Evolutionary conservation across 2,797 vertebrate genomes (phyloP), one percentile per base, ranked within the genome.

Genomic region (Clarias fuscus): DNA sequence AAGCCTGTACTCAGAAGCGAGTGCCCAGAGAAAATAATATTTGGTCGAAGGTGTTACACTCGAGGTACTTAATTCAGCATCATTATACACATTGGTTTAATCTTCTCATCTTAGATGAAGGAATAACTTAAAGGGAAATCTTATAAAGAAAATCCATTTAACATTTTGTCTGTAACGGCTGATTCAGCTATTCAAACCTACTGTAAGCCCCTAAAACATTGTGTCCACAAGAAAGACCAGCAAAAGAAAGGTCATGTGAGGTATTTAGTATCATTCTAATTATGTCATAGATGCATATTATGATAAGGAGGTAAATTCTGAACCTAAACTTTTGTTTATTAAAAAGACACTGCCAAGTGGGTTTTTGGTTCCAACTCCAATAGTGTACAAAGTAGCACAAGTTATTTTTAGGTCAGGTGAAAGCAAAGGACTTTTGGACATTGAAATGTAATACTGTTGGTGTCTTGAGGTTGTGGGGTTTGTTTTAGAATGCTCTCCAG

Each of bases 371-470:
- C 37, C 78, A 65, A 65, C 61, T 43, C 37, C 48, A 81, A 81
- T 43, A 80, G 10, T 64, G 59, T 37, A 24, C 77, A 64, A 80
- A 80, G 59, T 64, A 62, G 59, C 15, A 1, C 37, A n/a, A 48
- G 24, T 65, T 65, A 48, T 81, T 81, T 80, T 81, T 65, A 81
- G 61, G 40, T 48, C 24, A 81, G 37, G 61, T 48, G 37, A 65
- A 81, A 18, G 37, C 37, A 27, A 81, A 64, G 27, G 78, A 27
- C 61, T 65, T 48, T 81, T 65, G 48, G 61, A 81, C 15, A n/a
- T 15, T 81, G 78, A 81, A 65, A 81, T 81, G 40, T 18, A 27
- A 81, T 81, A 81, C 78, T 65, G 24, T 71, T 37, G 17, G 53
- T 43, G 84, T 58, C 43, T 78, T 85, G 62, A 15, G 27, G 77